Evolutionary conservation across 1,140 invertebrate species (phyloP).

Genomic region (Cyphomyrmex costatus): DNA sequence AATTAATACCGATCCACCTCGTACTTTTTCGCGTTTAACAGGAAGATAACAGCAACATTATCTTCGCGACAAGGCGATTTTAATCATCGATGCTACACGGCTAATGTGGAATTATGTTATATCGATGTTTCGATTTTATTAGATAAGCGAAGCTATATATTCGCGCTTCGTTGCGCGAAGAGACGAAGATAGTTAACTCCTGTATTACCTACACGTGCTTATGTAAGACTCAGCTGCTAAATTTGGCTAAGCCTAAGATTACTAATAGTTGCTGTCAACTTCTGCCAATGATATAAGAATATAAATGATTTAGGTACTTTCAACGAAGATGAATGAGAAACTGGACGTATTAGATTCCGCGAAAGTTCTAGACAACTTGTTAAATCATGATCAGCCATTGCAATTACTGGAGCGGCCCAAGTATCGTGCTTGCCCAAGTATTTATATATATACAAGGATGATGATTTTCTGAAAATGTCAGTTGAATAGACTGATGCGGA

Average conservation of each 20-base stretch:
- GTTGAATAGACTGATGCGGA: conserved; percentile 34
- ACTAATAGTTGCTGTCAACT: conserved; percentile 59
- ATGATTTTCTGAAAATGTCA: conserved; percentile 46
- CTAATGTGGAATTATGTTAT: not conserved
- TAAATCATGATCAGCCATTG: conserved; percentile 47
- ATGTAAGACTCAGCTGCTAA: conserved; percentile 53
- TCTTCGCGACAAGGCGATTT: not conserved
- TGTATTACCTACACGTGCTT: conserved; percentile 30
- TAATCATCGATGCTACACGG: not conserved
- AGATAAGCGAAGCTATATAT: not conserved
- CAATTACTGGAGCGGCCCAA: conserved; percentile 33
- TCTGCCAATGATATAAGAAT: conserved; percentile 59
- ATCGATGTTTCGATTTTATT: conserved; percentile 25
- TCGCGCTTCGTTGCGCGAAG: not conserved
- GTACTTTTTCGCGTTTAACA: not conserved
- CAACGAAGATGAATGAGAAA: conserved; percentile 58
- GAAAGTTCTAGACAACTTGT: conserved; percentile 50
- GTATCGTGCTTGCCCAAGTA: conserved; percentile 1
- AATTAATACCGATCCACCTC: conserved; percentile 35
- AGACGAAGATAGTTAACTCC: not conserved
- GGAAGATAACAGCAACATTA: not conserved
- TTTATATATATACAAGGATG: conserved; percentile 25
- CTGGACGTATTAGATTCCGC: conserved; percentile 48
- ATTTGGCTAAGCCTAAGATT: conserved; percentile 59
- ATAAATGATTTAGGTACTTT: conserved; percentile 58